Evolutionary conservation across 2,888 invertebrate genomes (phyloP).

Genomic region (Zeuzera pyrina): DNA sequence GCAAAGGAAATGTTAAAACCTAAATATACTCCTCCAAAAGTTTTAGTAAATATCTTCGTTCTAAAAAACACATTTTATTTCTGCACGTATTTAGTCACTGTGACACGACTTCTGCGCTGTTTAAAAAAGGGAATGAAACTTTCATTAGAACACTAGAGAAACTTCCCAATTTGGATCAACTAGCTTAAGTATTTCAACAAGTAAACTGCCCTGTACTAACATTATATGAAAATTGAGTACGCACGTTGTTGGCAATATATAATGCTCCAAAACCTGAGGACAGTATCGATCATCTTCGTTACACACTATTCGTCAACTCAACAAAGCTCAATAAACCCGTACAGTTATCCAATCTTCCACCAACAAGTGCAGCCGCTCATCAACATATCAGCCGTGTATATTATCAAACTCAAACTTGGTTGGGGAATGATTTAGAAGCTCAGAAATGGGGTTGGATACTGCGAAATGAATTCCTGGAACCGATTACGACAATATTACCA

Average conservation of each 20-base stretch:
- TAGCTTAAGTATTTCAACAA: conserved; percentile 22
- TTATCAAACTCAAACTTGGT: conserved; percentile 15
- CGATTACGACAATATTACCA: conserved; percentile 10
- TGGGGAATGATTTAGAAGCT: conserved; percentile 6
- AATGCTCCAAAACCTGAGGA: conserved; percentile 28
- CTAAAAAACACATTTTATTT: conserved; percentile 22
- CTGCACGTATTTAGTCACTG: conserved; percentile 22
- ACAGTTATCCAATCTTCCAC: conserved; percentile 28
- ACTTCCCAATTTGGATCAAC: conserved; percentile 22
- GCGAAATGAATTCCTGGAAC: conserved; percentile 3
- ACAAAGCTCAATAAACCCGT: conserved; percentile 31
- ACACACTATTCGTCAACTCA: conserved; percentile 23
- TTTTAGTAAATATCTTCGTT: no score
- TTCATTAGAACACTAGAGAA: conserved; percentile 17
- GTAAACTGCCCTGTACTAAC: conserved; percentile 29
- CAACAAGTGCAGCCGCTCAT: conserved; percentile 24
- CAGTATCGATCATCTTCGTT: conserved; percentile 16
- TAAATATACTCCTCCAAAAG: no score
- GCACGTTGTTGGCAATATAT: conserved; percentile 28
- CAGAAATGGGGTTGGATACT: conserved; percentile 5
- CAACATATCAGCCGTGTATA: conserved; percentile 16
- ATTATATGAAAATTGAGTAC: conserved; percentile 21
- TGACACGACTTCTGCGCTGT: conserved; percentile 23
- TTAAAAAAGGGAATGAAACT: conserved; percentile 22
- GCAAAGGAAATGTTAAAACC: no score